Evolutionary conservation across 2,113 vertebrate species (phyloP).

Genomic region (Empidonax alnorum): DNA sequence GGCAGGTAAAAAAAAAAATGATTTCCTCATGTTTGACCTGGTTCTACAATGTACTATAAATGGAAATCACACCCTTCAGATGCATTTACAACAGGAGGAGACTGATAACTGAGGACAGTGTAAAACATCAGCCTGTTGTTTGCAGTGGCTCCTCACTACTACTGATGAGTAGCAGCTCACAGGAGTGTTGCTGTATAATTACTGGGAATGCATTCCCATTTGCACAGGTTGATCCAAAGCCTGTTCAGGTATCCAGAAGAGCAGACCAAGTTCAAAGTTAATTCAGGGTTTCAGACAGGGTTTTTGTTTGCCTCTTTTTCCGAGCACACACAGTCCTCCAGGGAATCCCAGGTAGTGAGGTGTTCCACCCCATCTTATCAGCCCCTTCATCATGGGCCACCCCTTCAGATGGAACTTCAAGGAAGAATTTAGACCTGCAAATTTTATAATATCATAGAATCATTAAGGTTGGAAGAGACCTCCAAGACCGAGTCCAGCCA

Average conservation of each 20-base stretch:
- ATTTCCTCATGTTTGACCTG: constrained; percentile 67
- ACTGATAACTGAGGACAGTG: constrained; percentile 21
- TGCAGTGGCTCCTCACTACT: neutral
- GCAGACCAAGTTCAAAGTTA: neutral
- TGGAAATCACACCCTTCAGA: constrained; percentile 33
- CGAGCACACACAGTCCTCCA: neutral
- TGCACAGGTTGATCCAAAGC: neutral
- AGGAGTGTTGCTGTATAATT: neutral
- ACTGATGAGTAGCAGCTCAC: neutral
- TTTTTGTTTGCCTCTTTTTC: neutral
- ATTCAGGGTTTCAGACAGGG: neutral
- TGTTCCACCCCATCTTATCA: neutral
- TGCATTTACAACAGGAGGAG: constrained; percentile 33
- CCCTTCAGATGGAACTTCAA: neutral
- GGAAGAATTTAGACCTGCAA: neutral
- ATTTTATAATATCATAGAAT: neutral
- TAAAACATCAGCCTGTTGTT: neutral
- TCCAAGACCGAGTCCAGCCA: neutral
- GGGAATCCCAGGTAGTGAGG: neutral
- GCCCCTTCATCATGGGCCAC: neutral
- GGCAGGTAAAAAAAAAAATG: constrained; percentile 6
- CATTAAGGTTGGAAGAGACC: neutral
- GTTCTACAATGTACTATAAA: constrained; percentile 33
- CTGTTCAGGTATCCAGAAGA: neutral
- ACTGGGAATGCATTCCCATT: neutral